Evolutionary conservation across 2,888 invertebrate genomes (phyloP).

Genomic region (Neocrepidodera transversa): DNA sequence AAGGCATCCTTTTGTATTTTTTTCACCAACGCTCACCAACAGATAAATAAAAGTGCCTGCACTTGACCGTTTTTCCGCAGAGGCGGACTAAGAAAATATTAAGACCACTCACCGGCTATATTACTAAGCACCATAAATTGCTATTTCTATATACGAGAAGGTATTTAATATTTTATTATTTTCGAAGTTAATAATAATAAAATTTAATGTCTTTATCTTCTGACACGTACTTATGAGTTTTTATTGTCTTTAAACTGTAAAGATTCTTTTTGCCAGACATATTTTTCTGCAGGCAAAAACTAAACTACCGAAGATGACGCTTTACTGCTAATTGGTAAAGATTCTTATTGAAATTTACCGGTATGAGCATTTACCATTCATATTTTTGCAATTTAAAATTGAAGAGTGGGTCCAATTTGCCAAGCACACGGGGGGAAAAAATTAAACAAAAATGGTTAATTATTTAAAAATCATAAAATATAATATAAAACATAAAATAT

Average conservation of each 20-base stretch:
- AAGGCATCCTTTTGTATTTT: conserved; percentile 46
- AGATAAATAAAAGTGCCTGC: conserved; percentile 34
- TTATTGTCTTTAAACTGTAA: neutral
- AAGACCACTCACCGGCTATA: no score
- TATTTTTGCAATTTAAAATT: no score
- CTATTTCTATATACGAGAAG: neutral
- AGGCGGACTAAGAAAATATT: neutral
- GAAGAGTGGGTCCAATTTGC: no score
- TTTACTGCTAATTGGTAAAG: neutral
- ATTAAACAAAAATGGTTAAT: no score
- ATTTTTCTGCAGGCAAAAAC: neutral
- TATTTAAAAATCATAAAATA: no score
- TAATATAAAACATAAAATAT: no score
- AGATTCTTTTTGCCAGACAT: conserved; percentile 3
- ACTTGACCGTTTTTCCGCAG: neutral
- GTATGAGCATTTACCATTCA: no score
- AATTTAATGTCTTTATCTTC: conserved; percentile 3
- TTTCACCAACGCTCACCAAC: conserved; percentile 34
- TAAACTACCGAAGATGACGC: neutral
- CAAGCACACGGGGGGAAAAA: no score
- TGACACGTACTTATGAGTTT: neutral
- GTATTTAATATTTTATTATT: neutral
- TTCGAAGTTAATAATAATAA: conserved; percentile 9
- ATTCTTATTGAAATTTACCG: no score
- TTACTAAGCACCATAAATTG: no score